Evolutionary conservation across 2,888 invertebrate species (phyloP).

Genomic region (Amiota mariae): DNA sequence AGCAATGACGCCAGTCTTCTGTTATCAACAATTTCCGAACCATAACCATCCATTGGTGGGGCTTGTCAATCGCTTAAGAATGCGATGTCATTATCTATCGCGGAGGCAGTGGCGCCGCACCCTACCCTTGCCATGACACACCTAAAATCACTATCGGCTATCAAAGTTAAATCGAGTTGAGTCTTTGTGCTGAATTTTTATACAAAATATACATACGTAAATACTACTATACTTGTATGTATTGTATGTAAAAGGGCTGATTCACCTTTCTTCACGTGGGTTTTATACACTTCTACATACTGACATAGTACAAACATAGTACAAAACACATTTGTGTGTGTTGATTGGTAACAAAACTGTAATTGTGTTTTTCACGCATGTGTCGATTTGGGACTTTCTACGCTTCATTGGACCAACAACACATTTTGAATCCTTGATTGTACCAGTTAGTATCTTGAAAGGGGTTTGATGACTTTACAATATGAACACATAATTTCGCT

Average conservation of each 20-base stretch:
- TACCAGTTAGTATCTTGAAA: not conserved
- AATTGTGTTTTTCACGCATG: not conserved
- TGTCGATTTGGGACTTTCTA: slow-evolving; percentile 5
- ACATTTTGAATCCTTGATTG: not conserved
- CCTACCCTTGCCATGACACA: not conserved
- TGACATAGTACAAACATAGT: too few species aligned
- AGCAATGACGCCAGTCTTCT: not conserved
- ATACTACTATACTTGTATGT: not conserved
- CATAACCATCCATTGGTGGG: slow-evolving; percentile 5
- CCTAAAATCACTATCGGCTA: not conserved
- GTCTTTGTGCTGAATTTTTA: not conserved
- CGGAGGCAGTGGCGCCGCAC: too few species aligned
- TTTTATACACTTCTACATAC: too few species aligned
- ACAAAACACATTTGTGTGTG: too few species aligned
- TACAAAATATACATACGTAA: not conserved
- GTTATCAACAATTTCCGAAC: slow-evolving; percentile 21
- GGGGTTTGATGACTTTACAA: not conserved
- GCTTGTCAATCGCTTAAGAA: slow-evolving; percentile 16
- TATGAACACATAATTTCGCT: slow-evolving; percentile 9
- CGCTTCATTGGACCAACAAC: not conserved
- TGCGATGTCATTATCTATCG: not conserved
- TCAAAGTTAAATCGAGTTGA: not conserved
- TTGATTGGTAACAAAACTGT: too few species aligned
- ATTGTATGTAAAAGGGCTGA: too few species aligned
- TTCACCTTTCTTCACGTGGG: too few species aligned